Conservation (phyloP, 2,888 invertebrate species). For the Alentia gelatinosa region DNA sequence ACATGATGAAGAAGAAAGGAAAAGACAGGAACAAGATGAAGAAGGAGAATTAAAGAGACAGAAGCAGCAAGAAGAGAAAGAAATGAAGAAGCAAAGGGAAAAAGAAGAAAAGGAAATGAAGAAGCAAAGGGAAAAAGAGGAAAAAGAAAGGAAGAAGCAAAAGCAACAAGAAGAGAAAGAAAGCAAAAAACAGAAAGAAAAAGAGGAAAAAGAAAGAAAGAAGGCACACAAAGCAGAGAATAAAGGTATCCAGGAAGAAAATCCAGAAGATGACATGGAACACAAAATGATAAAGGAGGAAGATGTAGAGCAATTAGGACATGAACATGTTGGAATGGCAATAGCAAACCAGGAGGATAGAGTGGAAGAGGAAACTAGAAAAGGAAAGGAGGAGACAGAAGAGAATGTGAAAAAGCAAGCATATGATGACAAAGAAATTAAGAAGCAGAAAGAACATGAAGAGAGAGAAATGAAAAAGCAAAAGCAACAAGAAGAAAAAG, state of each 20-base stretch:
- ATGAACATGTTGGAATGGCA: not conserved
- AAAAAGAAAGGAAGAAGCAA: not conserved
- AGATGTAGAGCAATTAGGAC: not conserved
- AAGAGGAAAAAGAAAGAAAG: not conserved
- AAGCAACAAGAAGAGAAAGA: not conserved
- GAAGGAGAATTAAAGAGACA: not conserved
- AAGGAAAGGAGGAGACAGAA: slow-evolving; percentile 11
- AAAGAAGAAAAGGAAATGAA: not conserved
- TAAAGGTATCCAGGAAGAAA: not conserved
- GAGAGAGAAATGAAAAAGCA: not conserved
- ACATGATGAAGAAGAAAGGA: not conserved
- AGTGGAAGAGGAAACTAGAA: too few species aligned
- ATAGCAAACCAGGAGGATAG: too few species aligned
- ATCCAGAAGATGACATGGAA: not conserved
- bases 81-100: not conserved
- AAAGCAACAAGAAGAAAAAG: not conserved
- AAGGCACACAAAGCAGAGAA: not conserved
- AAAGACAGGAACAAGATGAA: not conserved
- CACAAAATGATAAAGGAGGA: not conserved
- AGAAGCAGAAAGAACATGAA: not conserved
- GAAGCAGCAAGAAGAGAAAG: not conserved
- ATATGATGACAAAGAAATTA: not conserved
- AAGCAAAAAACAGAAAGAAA: not conserved
- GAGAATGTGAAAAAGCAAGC: not conserved
- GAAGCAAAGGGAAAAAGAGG: not conserved